A percentile compares a stretch with the other conserved stretches of the same genome.
Evolutionary conservation across 1,140 invertebrate species (phyloP).

Genomic region (Zaprionus gabonicus): DNA sequence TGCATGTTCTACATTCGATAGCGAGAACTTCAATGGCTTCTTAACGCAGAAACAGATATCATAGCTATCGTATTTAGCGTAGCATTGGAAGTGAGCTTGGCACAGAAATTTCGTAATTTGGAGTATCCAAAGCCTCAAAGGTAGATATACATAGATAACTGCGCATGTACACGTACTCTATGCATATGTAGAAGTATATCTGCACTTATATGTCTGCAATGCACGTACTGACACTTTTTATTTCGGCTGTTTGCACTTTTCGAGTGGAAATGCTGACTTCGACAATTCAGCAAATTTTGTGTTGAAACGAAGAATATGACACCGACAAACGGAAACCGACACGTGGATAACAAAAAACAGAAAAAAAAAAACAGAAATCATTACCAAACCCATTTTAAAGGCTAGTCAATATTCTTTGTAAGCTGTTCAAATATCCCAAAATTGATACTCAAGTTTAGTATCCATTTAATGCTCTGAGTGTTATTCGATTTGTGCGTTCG

Average conservation of each 20-base stretch:
- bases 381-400: slow-evolving; percentile 5
- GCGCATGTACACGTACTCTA: slow-evolving; percentile 2
- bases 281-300: slow-evolving; percentile 31
- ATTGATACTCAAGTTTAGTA: not conserved
- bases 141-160: not conserved
- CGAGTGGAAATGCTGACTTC: slow-evolving; percentile 26
- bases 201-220: slow-evolving; percentile 20
- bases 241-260: slow-evolving; percentile 27
- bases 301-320: slow-evolving; percentile 31
- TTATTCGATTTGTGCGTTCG: not conserved
- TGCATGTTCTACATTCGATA: slow-evolving; percentile 3
- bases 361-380: not conserved
- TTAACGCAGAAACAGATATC: slow-evolving; percentile 2
- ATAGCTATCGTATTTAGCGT: not conserved
- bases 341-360: slow-evolving; percentile 6
- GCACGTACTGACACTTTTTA: slow-evolving; percentile 32
- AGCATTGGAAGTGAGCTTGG: slow-evolving; percentile 14
- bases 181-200: not conserved
- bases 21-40: slow-evolving; percentile 1
- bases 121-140: slow-evolving; percentile 13
- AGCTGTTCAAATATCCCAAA: not conserved
- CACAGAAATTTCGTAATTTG: slow-evolving; percentile 27
- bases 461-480: not conserved
- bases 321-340: slow-evolving; percentile 31
- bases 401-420: slow-evolving; percentile 1